Evolutionary conservation across 2,113 vertebrate species (phyloP).

Genomic region (Prochilodus magdalenae): DNA sequence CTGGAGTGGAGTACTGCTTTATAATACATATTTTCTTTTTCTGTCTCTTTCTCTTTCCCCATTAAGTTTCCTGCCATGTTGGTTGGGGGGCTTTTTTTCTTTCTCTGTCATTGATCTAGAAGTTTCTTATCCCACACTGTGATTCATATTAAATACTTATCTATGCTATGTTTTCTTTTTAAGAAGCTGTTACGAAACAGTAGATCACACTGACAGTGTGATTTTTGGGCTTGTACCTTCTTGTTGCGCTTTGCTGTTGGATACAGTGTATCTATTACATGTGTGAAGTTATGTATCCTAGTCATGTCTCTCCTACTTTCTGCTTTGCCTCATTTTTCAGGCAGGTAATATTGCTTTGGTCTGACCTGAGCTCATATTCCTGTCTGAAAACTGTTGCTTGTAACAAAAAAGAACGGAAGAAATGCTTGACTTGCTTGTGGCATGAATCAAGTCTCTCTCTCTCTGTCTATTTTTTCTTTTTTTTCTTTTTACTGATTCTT

Average conservation of each 20-base stretch:
- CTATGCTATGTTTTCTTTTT: not conserved
- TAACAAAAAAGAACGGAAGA: slow-evolving; percentile 46
- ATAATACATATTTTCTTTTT: too few relatives aligned
- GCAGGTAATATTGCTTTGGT: slow-evolving; percentile 8
- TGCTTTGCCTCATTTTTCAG: slow-evolving; percentile 8
- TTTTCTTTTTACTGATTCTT: slow-evolving; percentile 84
- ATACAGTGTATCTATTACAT: not conserved
- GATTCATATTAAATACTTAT: slow-evolving; percentile 5
- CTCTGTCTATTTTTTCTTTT: slow-evolving; percentile 78
- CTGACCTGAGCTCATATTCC: slow-evolving; percentile 25
- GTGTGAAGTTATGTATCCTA: not conserved
- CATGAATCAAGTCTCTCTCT: slow-evolving; percentile 81
- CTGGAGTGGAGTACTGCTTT: too few relatives aligned
- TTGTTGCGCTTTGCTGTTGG: slow-evolving; percentile 11
- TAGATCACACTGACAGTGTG: not conserved
- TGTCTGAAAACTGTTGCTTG: slow-evolving; percentile 18
- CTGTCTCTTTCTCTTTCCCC: not conserved
- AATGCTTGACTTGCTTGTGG: slow-evolving; percentile 80
- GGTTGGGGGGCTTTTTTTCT: not conserved
- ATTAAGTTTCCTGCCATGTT: slow-evolving; percentile 17
- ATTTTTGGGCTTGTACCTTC: slow-evolving; percentile 10
- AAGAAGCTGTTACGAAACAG: not conserved
- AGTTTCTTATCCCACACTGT: not conserved
- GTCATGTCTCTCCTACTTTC: not conserved
- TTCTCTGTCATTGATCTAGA: not conserved